Evolutionary conservation across 2,888 invertebrate species (phyloP), one percentile per base, ranked within the genome.

Genomic region (Lasius platythorax): DNA sequence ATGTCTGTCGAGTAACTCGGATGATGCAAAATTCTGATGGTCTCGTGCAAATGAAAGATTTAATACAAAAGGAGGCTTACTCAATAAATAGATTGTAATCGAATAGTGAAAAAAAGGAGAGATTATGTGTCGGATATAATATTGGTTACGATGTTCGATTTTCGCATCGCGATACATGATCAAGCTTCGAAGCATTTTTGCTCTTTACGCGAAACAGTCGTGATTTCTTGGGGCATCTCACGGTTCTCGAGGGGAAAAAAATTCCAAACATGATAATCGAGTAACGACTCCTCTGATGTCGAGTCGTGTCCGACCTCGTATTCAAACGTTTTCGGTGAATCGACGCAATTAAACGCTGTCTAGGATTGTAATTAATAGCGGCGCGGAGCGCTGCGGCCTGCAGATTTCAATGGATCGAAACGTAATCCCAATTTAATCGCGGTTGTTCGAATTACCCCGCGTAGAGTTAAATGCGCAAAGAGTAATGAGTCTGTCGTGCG

Each of bases 351-450:
- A 84, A 88, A 73, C 61, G 53, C 53, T 37, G 18, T 64, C 63
- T 53, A 28, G 56, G 43, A n/a, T 18, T 18, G 78, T 78, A 86
- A 88, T 88, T 87, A 85, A 87, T 73, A 70, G 78, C 33, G 40
- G 18, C 23, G 66, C 66, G 8, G 15, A n/a, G 43, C 12, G 50
- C 50, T 6, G 53, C 23, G 9, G 37, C n/a, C 18, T 46, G 58
- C 63, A 78, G 83, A 68, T 86, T 84, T 84, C 78, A 58, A 33
- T 84, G 56, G 76, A 83, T 87, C 85, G 85, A 79, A 83, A 50
- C 53, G 82, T 85, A 87, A 90, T 87, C 81, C 72, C 70, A 83
- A 76, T 90, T 88, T 85, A 88, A 90, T 88, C 87, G 87, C 53
- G 85, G 88, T 73, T 63, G 67, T 46, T 78, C 70, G 28, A 43